A percentile compares a stretch with the other conserved stretches of the same genome.
phyloP scores from a whole-genome alignment of 2,113 vertebrate species.

The Gopherus flavomarginatus region DNA sequence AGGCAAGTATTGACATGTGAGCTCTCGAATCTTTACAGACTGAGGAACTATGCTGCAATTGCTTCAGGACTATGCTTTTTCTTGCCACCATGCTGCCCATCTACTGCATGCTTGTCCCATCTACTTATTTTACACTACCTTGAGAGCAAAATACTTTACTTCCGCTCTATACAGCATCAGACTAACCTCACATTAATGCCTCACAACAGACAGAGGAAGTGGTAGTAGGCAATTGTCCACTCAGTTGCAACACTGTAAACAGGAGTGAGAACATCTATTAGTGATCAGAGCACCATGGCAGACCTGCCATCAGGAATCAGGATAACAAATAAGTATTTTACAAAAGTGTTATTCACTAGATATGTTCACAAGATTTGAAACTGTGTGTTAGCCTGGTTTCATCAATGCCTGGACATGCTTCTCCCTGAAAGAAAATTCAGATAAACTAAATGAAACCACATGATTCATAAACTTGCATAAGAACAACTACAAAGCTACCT shows the following conservation, averaged over 20 bases:
- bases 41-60: background rate
- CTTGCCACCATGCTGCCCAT: background rate
- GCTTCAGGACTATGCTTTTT: constrained; percentile 15
- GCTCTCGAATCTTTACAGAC: background rate
- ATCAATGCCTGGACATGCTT: background rate
- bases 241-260: background rate
- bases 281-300: background rate
- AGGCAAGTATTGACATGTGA: constrained; percentile 41
- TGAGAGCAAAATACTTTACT: background rate
- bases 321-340: background rate
- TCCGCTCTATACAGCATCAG: background rate
- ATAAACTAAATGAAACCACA: background rate
- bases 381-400: background rate
- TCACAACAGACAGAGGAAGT: background rate
- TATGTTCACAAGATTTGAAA: background rate
- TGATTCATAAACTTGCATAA: background rate
- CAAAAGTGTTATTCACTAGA: background rate
- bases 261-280: background rate
- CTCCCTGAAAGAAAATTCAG: background rate
- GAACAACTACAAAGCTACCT: background rate
- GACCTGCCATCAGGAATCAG: background rate
- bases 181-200: background rate
- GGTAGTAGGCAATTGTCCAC: background rate
- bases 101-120: background rate
- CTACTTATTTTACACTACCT: background rate